Evolutionary conservation across 2,113 vertebrate species (phyloP).

Genomic region (Calidris pygmaea): DNA sequence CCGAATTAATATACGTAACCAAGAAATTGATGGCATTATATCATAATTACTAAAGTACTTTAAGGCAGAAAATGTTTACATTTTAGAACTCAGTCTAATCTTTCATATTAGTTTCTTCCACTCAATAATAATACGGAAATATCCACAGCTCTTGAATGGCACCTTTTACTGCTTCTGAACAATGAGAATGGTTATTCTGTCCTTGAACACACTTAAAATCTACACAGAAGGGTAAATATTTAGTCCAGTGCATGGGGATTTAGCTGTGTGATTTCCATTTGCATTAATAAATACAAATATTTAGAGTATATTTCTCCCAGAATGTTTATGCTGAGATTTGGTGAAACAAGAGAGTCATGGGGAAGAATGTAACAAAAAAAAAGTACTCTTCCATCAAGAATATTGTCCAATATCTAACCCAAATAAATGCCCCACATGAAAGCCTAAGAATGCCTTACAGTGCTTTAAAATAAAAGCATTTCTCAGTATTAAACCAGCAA

Average conservation of each 20-base stretch:
- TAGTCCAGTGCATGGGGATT: slow-evolving; percentile 14
- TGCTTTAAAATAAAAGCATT: background rate
- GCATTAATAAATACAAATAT: slow-evolving; percentile 65
- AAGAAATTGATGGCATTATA: background rate
- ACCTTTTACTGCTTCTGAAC: slow-evolving; percentile 10
- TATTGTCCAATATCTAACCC: background rate
- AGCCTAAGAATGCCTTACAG: background rate
- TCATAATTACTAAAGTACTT: background rate
- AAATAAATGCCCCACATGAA: background rate
- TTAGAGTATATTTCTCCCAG: slow-evolving; percentile 42
- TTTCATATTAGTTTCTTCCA: background rate
- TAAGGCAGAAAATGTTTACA: background rate
- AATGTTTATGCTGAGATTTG: slow-evolving; percentile 17
- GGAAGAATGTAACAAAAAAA: background rate
- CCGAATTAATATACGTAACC: background rate
- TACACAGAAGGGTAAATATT: slow-evolving; percentile 62
- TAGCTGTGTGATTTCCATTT: slow-evolving; percentile 47
- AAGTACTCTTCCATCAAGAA: background rate
- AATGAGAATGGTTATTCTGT: background rate
- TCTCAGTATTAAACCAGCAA: background rate
- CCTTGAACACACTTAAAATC: slow-evolving; percentile 51
- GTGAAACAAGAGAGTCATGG: background rate
- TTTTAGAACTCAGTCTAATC: background rate
- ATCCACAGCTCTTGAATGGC: background rate
- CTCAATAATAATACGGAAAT: background rate